Evolutionary conservation across 2,113 vertebrate genomes (phyloP).

Genomic region (Gobius niger): DNA sequence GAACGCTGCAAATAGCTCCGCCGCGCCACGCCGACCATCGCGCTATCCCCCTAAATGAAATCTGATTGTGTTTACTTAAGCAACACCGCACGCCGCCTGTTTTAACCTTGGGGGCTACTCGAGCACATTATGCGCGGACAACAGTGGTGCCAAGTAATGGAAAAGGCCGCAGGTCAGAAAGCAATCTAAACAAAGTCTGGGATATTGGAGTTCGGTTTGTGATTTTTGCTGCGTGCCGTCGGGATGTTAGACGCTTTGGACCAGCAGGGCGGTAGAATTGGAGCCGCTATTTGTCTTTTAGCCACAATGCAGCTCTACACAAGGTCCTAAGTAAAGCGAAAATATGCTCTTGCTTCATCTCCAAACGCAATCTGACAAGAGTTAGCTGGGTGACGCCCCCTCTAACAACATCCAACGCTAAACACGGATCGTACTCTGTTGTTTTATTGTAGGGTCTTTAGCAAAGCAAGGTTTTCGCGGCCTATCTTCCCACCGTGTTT

Average conservation of each 20-base stretch:
- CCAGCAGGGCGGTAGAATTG: slow-evolving; percentile 29
- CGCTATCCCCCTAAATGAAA: slow-evolving; percentile 24
- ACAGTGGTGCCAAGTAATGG: slow-evolving; percentile 8
- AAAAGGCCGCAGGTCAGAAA: slow-evolving; percentile 32
- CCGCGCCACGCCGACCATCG: slow-evolving; percentile 16
- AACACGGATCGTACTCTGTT: background rate
- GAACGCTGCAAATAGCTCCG: slow-evolving; percentile 12
- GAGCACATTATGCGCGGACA: slow-evolving; percentile 4
- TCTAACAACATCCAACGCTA: slow-evolving; percentile 9
- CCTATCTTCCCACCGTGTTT: background rate
- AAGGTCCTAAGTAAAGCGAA: slow-evolving; percentile 9
- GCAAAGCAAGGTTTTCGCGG: background rate
- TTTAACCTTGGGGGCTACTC: slow-evolving; percentile 35
- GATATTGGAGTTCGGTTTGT: background rate
- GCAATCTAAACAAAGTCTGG: slow-evolving; percentile 22
- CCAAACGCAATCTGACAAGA: slow-evolving; percentile 17
- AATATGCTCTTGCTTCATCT: slow-evolving; percentile 15
- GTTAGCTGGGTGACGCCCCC: slow-evolving; percentile 4
- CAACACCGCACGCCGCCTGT: slow-evolving; percentile 19
- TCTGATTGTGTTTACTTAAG: slow-evolving; percentile 47
- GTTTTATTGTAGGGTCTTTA: background rate
- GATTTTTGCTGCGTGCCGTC: slow-evolving; percentile 14
- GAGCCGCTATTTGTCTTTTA: slow-evolving; percentile 22
- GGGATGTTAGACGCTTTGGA: slow-evolving; percentile 10
- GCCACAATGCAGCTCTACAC: slow-evolving; percentile 10